Base-by-base conservation (phyloP, 2,888 invertebrate genomes). In the Brachyopa scutellaris region DNA sequence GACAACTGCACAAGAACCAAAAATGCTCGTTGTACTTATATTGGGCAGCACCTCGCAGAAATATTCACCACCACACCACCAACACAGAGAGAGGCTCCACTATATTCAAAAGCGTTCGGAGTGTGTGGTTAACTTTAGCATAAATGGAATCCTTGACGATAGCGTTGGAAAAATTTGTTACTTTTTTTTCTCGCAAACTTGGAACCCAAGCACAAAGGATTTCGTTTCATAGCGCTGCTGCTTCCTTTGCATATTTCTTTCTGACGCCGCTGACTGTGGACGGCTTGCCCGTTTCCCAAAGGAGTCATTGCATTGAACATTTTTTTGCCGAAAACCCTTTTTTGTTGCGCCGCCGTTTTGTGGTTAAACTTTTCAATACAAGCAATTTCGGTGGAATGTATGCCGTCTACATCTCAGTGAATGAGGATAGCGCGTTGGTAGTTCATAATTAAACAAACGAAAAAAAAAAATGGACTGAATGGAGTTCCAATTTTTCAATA, bases 401-500 rank as follows among this genome's bases (percentile, higher is more conserved):
- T 76, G 69, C 45, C 45, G 45, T 7, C 0, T 40, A 21, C 62
- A 67, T 13, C 17, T 55, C 19, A 11, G 9, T 47, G 21, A 17
- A 42, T 36, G n/a, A n/a, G 19, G 57, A 19, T 38, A 55, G 49
- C 15, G 9, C 23, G 33, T 26, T 74, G 45, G 47, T 62, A 33
- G 49, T 45, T 45, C 19, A 69, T 36, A 59, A 49, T 59, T 67
- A 72, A 51, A 76, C 26, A 26, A 26, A 26, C 26, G 26, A 55
- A 21, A 26, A 64, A 57, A 31, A 31, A 59, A 47, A 19, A 7
- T 0, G 7, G 51, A 38, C 38, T 31, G 76, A 80, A 80, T 80
- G 80, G 49, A 69, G 76, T 86, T 87, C 85, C 87, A 87, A 88
- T 88, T 88, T 89, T 89, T 89, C 88, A 89, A 89, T 89, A 88